Evolutionary conservation across 2,113 vertebrate species (phyloP).

Genomic region (Acrocephalus kingi): DNA sequence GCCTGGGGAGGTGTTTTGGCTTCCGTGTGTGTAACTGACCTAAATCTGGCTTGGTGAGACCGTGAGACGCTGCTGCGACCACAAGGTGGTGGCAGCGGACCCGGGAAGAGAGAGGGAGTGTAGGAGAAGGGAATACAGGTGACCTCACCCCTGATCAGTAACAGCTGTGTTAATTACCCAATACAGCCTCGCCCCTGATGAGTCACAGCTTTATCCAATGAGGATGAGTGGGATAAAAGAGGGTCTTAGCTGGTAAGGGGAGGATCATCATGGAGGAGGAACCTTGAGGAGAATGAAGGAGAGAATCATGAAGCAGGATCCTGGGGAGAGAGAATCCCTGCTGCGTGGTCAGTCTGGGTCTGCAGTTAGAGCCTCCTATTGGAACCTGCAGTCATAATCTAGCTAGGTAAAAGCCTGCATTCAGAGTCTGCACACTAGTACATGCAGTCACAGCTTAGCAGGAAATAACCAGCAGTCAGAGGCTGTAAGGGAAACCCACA

Average conservation of each 20-base stretch:
- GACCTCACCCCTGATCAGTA: neutral
- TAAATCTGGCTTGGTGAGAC: too few species aligned
- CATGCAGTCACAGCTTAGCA: neutral
- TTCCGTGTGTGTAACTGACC: neutral
- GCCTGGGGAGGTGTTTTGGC: neutral
- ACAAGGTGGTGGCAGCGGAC: conserved; percentile 65
- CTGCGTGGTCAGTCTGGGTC: neutral
- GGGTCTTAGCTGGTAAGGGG: neutral
- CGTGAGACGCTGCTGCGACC: neutral
- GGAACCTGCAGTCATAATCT: neutral
- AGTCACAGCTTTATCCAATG: neutral
- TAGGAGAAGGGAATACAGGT: neutral
- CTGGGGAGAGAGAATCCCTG: neutral
- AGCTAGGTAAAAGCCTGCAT: neutral
- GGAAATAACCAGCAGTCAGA: neutral
- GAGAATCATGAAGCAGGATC: neutral
- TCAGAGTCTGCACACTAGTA: neutral
- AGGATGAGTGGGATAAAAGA: neutral
- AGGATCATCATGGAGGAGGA: neutral
- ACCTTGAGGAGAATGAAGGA: neutral
- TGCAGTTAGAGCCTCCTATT: neutral
- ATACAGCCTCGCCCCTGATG: neutral
- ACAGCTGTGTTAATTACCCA: neutral
- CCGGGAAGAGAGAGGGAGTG: neutral
- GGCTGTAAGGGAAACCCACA: neutral